Evolutionary conservation across 2,888 invertebrate species (phyloP), one percentile per base, ranked within the genome.

Genomic region (Melikaiella ostensackeni): DNA sequence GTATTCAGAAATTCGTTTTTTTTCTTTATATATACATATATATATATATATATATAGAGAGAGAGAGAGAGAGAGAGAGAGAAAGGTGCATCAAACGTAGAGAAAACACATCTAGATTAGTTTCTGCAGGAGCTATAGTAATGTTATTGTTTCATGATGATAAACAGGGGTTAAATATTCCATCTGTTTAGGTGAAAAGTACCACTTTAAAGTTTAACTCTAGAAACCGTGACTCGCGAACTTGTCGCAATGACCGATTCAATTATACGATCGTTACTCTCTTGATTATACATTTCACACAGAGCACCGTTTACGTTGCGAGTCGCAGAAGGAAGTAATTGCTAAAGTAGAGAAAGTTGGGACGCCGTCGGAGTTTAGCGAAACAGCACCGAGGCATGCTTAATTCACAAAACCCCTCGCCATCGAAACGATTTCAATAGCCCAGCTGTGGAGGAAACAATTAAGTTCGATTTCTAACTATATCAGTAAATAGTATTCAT

Each of bases 201-300:
- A 66, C 42, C 27, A 42, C 27, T 66, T 42, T 24, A 2, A 42
- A 46, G 42, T 42, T 66, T 9, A 42, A 66, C 78, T 73, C 76
- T 73, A 73, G 70, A 66, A 66, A 66, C 33, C 77, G 74, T 64
- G 64, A 64, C 24, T 64, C 21, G 42, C 42, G 8, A 64, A 42
- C 38, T 24, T 2, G 35, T n/a, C 35, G 73, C 78, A 79, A 76
- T 79, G 83, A 82, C 83, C 83, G 78, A 84, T 77, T 81, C 85
- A 80, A 85, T 85, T 85, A 83, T 79, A 80, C 78, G 82, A 84
- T 84, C 81, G 79, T 83, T 81, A 59, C 81, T 64, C 55, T 75
- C 75, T 76, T 84, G 81, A 83, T 84, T 85, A 83, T 77, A 83
- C 80, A 82, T 80, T 81, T 75, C 66, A 42, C 46, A 16, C 46